Percentiles rank a stretch among this genome's conserved stretches.
Evolutionary conservation across 2,113 vertebrate species (phyloP).

Genomic region (Poeciliopsis occidentalis): DNA sequence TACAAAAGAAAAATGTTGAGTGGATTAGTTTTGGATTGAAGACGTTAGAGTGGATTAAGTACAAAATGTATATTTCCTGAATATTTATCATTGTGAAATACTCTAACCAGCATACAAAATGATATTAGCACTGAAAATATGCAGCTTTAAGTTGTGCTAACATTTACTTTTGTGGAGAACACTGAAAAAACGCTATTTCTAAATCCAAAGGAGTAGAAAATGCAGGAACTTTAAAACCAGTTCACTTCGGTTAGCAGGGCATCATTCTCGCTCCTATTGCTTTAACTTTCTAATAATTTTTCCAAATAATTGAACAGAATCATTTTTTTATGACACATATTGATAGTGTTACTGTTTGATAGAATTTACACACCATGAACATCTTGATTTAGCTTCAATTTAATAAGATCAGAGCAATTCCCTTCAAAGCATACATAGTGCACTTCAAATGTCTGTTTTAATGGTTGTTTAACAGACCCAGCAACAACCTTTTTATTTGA

Average conservation of each 20-base stretch:
- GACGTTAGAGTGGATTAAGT: not conserved
- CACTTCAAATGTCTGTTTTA: not conserved
- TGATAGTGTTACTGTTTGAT: not conserved
- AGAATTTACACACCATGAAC: slow-evolving; percentile 1
- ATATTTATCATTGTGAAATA: not conserved
- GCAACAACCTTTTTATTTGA: not conserved
- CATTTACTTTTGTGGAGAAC: not conserved
- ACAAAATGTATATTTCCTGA: not conserved
- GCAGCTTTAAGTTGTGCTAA: not conserved
- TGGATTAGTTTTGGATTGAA: not conserved
- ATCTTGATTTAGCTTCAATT: slow-evolving; percentile 14
- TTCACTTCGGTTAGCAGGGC: not conserved
- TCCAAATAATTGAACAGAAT: not conserved
- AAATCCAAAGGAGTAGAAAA: too few relatives aligned
- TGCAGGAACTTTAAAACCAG: not conserved
- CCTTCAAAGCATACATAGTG: not conserved
- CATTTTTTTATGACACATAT: not conserved
- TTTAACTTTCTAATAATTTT: not conserved
- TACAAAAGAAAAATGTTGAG: not conserved
- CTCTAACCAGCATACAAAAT: not conserved
- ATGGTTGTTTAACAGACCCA: not conserved
- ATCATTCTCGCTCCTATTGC: not conserved
- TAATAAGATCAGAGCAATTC: not conserved
- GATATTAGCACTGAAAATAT: not conserved
- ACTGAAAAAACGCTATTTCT: too few relatives aligned